Conservation (phyloP, 2,113 vertebrate species). For the Mus spicilegus region DNA sequence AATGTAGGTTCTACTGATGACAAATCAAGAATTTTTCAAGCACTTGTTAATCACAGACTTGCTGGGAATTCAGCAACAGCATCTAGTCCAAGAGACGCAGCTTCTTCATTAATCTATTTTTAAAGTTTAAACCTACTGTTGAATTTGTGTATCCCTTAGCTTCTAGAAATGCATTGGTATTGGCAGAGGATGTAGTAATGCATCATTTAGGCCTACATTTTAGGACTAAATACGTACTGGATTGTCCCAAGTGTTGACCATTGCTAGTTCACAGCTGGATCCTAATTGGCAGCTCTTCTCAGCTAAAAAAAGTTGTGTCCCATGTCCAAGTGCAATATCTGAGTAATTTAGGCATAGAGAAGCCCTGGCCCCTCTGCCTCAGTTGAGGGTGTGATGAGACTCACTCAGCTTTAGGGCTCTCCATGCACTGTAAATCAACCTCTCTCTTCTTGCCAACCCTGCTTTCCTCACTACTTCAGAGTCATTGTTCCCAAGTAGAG, state of each 20-base stretch:
- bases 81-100: background rate
- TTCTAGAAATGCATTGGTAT: background rate
- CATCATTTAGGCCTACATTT: background rate
- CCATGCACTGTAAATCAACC: background rate
- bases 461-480: background rate
- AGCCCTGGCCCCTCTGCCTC: background rate
- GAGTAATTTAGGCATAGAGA: background rate
- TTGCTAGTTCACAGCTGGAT: background rate
- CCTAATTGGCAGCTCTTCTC: background rate
- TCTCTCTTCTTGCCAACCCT: background rate
- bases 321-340: background rate
- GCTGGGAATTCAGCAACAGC: background rate
- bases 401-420: background rate
- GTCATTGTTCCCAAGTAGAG: background rate
- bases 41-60: background rate
- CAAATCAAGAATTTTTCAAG: background rate
- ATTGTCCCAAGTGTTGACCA: background rate
- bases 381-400: background rate
- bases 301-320: background rate
- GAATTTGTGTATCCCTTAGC: background rate
- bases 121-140: background rate
- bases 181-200: too few relatives aligned
- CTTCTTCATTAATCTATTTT: background rate
- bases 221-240: too few relatives aligned
- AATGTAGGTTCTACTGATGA: background rate